phyloP scores from a whole-genome alignment of 2,888 invertebrate genomes.

The Xestobium rufovillosum region DNA sequence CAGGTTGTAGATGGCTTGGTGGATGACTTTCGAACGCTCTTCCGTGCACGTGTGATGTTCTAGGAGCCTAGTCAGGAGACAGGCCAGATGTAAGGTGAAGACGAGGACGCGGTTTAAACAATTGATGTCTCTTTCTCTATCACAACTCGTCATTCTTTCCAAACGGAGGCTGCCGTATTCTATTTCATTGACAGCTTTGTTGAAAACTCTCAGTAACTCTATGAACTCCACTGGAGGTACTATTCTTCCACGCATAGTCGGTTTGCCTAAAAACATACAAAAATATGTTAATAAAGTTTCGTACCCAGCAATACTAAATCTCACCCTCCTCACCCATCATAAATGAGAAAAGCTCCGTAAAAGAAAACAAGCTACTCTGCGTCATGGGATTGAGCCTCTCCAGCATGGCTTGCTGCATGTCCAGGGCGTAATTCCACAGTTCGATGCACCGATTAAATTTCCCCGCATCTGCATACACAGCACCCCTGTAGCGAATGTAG shows the following conservation, averaged over 20 bases:
- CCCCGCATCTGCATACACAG: conserved; percentile 83
- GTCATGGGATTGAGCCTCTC: conserved; percentile 92
- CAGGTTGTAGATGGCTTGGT: conserved; percentile 67
- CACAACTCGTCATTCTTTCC: conserved; percentile 47
- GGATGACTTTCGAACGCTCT: conserved; percentile 51
- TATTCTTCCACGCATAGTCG: conserved; percentile 57
- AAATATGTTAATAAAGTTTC: too few relatives aligned
- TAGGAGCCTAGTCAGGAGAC: conserved; percentile 61
- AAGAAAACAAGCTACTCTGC: conserved; percentile 87
- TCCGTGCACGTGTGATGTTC: conserved; percentile 39
- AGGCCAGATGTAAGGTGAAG: conserved; percentile 77
- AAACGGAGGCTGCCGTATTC: conserved; percentile 56
- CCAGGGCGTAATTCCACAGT: conserved; percentile 93
- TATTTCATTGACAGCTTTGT: conserved; percentile 72
- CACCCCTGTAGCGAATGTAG: conserved; percentile 73
- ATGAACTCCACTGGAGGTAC: conserved; percentile 74
- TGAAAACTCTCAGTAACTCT: conserved; percentile 77
- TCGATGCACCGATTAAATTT: conserved; percentile 88
- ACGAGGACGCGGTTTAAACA: conserved; percentile 78
- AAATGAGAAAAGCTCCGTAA: conserved; percentile 90
- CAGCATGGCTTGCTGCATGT: conserved; percentile 90
- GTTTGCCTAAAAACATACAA: too few relatives aligned
- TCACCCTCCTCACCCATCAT: conserved; percentile 84
- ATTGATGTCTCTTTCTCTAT: conserved; percentile 63
- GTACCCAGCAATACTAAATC: too few relatives aligned